Percentiles rank a stretch among this genome's conserved stretches.
These are phyloP conservation scores for Anomalospiza imberbis DNA, from an alignment of 2,797 vertebrate genomes.

Conservation along the genomic window DNA sequence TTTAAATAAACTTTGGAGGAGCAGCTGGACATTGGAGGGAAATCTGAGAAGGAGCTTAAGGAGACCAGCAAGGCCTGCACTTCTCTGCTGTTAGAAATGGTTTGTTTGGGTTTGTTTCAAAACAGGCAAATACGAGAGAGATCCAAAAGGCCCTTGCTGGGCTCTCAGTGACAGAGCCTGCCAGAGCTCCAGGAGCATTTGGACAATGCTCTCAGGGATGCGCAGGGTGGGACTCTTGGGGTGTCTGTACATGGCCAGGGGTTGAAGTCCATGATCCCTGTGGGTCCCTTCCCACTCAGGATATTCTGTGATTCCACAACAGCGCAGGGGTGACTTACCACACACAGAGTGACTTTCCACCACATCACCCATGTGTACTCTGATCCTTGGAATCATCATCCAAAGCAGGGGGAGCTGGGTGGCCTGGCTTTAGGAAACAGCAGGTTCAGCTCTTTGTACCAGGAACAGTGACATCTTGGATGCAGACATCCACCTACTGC, in stretches of 20 bases:
- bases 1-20: neutral
- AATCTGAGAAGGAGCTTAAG: neutral
- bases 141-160: neutral
- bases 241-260: neutral
- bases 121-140: neutral
- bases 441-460: neutral
- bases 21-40: neutral
- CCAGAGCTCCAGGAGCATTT: neutral
- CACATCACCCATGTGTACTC: accelerated
- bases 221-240: neutral
- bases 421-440: neutral
- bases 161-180: neutral
- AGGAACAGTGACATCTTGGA: neutral
- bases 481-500: neutral
- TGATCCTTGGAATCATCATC: neutral
- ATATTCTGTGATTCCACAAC: accelerated
- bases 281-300: neutral
- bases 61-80: neutral
- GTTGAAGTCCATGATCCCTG: neutral
- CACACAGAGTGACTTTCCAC: neutral
- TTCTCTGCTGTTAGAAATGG: neutral
- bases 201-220: neutral
- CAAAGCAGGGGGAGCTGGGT: neutral
- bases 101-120: neutral
- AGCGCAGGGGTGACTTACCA: accelerated